A percentile compares a stretch with the other conserved stretches of the same genome.
phyloP scores from a whole-genome alignment of 2,113 vertebrate genomes.

The Aspiorhynchus laticeps region DNA sequence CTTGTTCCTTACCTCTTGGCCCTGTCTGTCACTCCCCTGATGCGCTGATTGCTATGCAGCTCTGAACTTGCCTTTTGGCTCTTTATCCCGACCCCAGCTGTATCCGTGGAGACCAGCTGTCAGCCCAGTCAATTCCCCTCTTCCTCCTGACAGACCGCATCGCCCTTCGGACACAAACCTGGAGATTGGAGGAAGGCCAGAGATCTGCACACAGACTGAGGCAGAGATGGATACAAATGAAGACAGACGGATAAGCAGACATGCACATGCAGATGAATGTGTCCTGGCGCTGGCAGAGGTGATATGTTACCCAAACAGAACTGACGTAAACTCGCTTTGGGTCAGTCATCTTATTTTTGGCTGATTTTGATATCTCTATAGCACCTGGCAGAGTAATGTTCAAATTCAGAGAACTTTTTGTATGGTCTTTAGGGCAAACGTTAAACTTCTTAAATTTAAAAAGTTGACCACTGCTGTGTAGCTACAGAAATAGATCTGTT shows the following conservation, averaged over 20 bases:
- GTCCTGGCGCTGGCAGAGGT: background rate
- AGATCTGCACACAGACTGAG: conserved; percentile 36
- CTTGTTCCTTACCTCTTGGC: conserved; percentile 19
- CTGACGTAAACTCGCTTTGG: background rate
- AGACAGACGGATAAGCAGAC: conserved; percentile 8
- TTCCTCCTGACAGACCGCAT: conserved; percentile 43
- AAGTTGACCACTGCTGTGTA: background rate
- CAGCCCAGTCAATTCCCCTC: conserved; percentile 56
- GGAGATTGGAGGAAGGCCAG: conserved; percentile 46
- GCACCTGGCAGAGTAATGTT: background rate
- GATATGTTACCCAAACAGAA: conserved; percentile 30
- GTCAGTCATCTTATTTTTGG: background rate
- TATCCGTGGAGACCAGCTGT: conserved; percentile 49
- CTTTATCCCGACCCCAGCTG: conserved; percentile 43
- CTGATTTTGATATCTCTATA: background rate
- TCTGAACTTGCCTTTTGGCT: conserved; percentile 52
- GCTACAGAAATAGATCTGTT: background rate
- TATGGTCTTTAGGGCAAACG: background rate
- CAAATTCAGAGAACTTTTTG: background rate
- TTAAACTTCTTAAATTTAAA: background rate
- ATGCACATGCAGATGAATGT: conserved; percentile 14
- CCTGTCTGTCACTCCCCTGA: conserved; percentile 44
- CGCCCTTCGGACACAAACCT: conserved; percentile 50
- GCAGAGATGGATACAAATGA: conserved; percentile 35
- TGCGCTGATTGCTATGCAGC: conserved; percentile 56